phyloP scores from a whole-genome alignment of 2,888 invertebrate species.

The Galeopsomyia nigrocyanea region DNA sequence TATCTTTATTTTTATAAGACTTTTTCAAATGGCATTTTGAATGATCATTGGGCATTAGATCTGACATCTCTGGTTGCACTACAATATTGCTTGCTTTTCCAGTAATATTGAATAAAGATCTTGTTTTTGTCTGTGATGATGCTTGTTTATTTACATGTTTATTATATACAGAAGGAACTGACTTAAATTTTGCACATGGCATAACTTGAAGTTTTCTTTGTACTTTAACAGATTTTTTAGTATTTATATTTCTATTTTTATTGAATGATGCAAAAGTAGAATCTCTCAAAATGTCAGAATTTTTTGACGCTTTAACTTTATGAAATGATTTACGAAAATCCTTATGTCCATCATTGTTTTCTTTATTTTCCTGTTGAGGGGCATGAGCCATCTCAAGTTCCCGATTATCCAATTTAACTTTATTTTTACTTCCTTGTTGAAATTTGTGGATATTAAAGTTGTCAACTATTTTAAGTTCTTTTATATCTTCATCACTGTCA shows the following conservation, averaged over 20 bases:
- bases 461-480: constrained; percentile 19
- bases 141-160: constrained; percentile 33
- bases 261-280: not conserved
- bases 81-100: constrained; percentile 27
- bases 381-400: not conserved
- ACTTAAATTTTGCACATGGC: constrained; percentile 34
- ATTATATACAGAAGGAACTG: constrained; percentile 9
- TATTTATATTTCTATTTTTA: not conserved
- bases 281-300: constrained; percentile 16
- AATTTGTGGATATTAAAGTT: not conserved
- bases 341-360: constrained; percentile 11
- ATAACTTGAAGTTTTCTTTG: constrained; percentile 14
- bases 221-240: constrained; percentile 4
- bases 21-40: not conserved
- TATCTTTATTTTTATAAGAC: constrained; percentile 10
- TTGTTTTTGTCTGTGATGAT: constrained; percentile 50
- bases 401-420: not conserved
- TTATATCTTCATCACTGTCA: constrained; percentile 19
- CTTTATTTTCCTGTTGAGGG: constrained; percentile 26
- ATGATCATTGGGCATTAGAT: not conserved
- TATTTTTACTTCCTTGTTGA: constrained; percentile 7
- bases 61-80: too few species aligned
- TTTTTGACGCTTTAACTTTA: not conserved
- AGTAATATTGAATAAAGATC: constrained; percentile 46
- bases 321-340: not conserved